Evolutionary conservation across 2,888 invertebrate genomes (phyloP), one percentile per base, ranked within the genome.

Genomic region (Spilarctia lutea): DNA sequence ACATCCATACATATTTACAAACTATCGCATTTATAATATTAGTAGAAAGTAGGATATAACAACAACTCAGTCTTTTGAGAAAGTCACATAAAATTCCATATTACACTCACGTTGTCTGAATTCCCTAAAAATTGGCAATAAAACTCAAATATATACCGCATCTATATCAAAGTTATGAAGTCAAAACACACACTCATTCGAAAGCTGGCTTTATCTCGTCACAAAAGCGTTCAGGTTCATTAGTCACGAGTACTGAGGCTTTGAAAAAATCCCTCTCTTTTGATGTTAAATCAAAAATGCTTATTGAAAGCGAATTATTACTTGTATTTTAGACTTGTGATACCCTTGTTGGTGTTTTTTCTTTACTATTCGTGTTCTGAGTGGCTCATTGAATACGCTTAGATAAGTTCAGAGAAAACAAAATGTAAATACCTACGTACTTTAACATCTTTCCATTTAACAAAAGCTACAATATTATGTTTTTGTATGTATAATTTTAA

Each of bases 171-270:
- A 68, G 78, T 67, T 70, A 77, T 77, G 81, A 81, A 77, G 80
- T 81, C 73, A 70, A 82, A 82, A 78, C 81, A 78, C 66, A 78
- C 75, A 78, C 79, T 78, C 79, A 73, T 79, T 68, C 73, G 68
- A 75, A 74, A 77, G 77, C 83, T 72, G 80, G 73, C 80, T 84
- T 75, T 88, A 89, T 90, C 89, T 89, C 85, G 78, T 83, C 85
- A 90, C 88, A 91, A 90, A 89, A 85, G 86, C 82, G 82, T 91
- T 89, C 88, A 75, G 87, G 83, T 87, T 91, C 90, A 90, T 90
- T 90, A 90, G 85, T 79, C 85, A 83, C 81, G 82, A 81, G 83
- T 76, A 80, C 69, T 76, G 80, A 79, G 81, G 83, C 86, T 87
- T 87, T 83, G 82, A 79, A 85, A 87, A 87, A 87, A 85, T 66